Evolutionary conservation across 2,888 invertebrate species (phyloP).

Genomic region (Drosophila prolongata): DNA sequence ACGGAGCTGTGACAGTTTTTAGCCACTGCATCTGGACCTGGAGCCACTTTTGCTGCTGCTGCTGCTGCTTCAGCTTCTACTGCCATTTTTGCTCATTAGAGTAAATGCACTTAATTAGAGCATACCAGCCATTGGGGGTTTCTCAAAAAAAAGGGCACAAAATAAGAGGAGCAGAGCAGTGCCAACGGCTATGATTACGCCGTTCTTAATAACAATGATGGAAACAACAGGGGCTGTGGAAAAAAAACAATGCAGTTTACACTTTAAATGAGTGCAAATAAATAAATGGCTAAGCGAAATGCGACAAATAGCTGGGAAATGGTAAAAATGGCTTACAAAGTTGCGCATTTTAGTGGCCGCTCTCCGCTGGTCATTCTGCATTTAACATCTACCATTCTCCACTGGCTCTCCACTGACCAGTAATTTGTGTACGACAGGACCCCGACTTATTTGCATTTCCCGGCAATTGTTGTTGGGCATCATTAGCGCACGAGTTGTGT

Average conservation of each 20-base stretch:
- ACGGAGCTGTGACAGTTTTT: slow-evolving; percentile 50
- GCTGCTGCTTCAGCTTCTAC: slow-evolving; percentile 22
- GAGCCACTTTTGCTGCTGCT: slow-evolving; percentile 24
- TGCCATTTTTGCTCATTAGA: slow-evolving; percentile 78
- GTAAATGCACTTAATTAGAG: slow-evolving; percentile 79
- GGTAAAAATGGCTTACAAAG: slow-evolving; percentile 54
- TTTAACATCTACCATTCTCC: slow-evolving; percentile 10
- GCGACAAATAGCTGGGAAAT: slow-evolving; percentile 69
- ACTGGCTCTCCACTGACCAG: slow-evolving; percentile 33
- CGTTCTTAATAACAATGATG: slow-evolving; percentile 72
- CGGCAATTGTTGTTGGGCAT: slow-evolving; percentile 44
- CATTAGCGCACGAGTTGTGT: slow-evolving; percentile 55
- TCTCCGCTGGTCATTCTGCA: slow-evolving; percentile 6
- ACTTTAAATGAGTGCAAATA: slow-evolving; percentile 69
- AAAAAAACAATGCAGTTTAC: slow-evolving; percentile 50
- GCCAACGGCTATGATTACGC: slow-evolving; percentile 63
- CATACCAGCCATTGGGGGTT: slow-evolving; percentile 56
- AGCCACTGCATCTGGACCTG: slow-evolving; percentile 33
- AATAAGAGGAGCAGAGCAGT: slow-evolving; percentile 4
- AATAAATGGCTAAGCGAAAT: slow-evolving; percentile 72
- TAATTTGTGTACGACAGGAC: slow-evolving; percentile 50
- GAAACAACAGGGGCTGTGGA: slow-evolving; percentile 10
- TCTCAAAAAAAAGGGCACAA: slow-evolving; percentile 1
- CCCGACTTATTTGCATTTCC: slow-evolving; percentile 54
- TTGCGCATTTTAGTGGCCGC: slow-evolving; percentile 49